Base-by-base conservation (phyloP, 2,888 invertebrate species). In the Ormyrus nitidulus region DNA sequence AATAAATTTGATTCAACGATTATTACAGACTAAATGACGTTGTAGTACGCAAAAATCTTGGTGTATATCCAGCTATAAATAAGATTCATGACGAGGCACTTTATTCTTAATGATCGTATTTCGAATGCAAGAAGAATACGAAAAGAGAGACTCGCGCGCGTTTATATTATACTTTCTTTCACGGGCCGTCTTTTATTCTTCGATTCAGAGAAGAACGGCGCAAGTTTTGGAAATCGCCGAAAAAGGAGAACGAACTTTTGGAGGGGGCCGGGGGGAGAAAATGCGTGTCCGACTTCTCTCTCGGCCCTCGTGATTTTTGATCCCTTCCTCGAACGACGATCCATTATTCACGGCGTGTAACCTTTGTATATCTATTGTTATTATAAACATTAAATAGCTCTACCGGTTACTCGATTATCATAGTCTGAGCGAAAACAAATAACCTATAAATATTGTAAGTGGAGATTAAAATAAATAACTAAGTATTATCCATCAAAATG, bases 371-470 rank as follows among this genome's bases (percentile, higher is more conserved):
- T 87, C 85, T 86, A 88, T 86, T 86, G 86, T 88, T 87, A 88
- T 85, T 84, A 86, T 87, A 85, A 87, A 86, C 83, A 85, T 85
- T 85, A 84, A 69, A 83, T 85, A 86, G 84, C 84, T 87, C 82
- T 86, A 86, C 85, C 83, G 84, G 84, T 84, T 86, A 87, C 85
- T 85, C 85, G 85, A 87, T 84, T 87, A 88, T 87, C 85, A 87
- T 86, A 86, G 85, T 86, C 86, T 83, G 82, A 85, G 83, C 85
- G 85, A 86, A 86, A 87, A 82, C 79, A 86, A 86, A 83, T 88
- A 88, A 86, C 83, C 86, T 88, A 89, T 88, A 89, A 87, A 88
- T 89, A 89, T 86, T 88, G 86, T 88, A 88, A 88, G 86, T 86
- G 85, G 84, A 87, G 79, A 85, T 84, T 83, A 82, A 78, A 88